Conservation (phyloP, 2,888 invertebrate species). For the Drosophila fulvimacula region DNA sequence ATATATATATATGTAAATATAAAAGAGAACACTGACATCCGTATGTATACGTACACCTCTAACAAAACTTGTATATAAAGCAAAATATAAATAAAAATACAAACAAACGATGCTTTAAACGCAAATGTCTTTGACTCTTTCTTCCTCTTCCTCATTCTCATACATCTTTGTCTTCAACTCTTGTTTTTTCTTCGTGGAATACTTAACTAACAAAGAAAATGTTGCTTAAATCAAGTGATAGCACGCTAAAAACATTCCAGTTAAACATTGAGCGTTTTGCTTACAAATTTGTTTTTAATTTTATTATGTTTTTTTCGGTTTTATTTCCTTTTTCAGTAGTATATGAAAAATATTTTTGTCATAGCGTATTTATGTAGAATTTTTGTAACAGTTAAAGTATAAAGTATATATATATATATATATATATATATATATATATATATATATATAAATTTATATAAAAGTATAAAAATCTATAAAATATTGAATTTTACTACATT, state of each 20-base stretch:
- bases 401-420: constrained; percentile 66
- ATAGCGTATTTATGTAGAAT: constrained; percentile 62
- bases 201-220: constrained; percentile 59
- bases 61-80: constrained; percentile 46
- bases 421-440: constrained; percentile 62
- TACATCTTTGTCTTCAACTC: not conserved
- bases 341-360: constrained; percentile 64
- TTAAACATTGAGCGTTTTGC: constrained; percentile 70
- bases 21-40: constrained; percentile 29
- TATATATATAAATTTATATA: constrained; percentile 60
- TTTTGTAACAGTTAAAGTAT: constrained; percentile 78
- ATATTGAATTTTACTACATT: constrained; percentile 80
- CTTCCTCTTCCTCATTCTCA: not conserved
- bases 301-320: constrained; percentile 7
- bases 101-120: constrained; percentile 36
- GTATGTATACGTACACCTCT: constrained; percentile 16
- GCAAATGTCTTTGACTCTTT: constrained; percentile 68
- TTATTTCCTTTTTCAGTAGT: constrained; percentile 19
- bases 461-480: constrained; percentile 82
- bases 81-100: constrained; percentile 31
- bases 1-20: not conserved
- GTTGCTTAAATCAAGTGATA: constrained; percentile 56
- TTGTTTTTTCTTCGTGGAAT: constrained; percentile 49
- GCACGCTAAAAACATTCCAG: constrained; percentile 72
- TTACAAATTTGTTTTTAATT: constrained; percentile 44